A percentile compares a stretch with the other conserved stretches of the same genome.
Conservation (phyloP, 2,113 vertebrate species). For the Anarhynchus alexandrinus region DNA sequence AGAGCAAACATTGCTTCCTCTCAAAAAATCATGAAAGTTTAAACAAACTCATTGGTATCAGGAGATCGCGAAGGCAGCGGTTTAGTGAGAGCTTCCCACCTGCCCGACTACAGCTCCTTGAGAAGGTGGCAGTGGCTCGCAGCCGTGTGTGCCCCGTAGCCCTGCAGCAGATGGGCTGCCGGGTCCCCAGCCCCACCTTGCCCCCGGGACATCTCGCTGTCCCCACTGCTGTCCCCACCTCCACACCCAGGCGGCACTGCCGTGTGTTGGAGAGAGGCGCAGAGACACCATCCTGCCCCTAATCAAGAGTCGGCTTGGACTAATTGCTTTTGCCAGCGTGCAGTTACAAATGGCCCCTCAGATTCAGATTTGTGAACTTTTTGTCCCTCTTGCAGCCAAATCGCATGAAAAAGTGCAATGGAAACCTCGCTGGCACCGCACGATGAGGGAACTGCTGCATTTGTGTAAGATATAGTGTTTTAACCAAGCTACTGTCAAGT, state of each 20-base stretch:
- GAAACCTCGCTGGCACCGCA: neutral
- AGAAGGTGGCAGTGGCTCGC: neutral
- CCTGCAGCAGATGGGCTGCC: neutral
- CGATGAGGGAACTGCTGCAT: neutral
- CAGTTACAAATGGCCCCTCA: accelerated
- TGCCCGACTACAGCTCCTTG: neutral
- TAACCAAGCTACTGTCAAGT: neutral
- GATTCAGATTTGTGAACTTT: neutral
- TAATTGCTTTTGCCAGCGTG: accelerated
- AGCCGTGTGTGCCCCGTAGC: neutral
- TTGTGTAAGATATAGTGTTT: neutral
- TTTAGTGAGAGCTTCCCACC: neutral
- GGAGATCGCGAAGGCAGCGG: neutral
- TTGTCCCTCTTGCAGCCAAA: neutral
- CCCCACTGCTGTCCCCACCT: neutral
- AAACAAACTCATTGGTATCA: neutral
- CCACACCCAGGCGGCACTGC: neutral
- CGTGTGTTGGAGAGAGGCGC: neutral
- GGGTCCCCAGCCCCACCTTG: neutral
- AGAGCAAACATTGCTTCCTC: constrained; percentile 21
- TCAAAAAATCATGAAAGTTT: neutral
- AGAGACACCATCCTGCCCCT: neutral
- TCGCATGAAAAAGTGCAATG: neutral
- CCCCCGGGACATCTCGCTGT: neutral
- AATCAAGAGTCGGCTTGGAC: neutral